phyloP scores from a whole-genome alignment of 2,797 vertebrate genomes.

The Ciconia nigra region DNA sequence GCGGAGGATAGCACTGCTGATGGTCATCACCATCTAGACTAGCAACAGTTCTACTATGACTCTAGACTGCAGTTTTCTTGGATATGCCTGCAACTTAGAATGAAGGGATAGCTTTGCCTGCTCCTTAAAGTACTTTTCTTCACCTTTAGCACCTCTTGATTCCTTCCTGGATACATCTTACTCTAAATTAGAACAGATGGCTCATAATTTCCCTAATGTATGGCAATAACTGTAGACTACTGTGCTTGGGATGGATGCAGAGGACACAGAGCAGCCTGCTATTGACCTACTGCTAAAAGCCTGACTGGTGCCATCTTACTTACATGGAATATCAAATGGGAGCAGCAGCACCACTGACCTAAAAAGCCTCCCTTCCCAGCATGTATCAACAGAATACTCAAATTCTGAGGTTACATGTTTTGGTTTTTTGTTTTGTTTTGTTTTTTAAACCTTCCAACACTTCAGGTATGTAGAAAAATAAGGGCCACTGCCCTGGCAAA shows the following conservation, averaged over 20 bases:
- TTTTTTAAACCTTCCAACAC: not conserved
- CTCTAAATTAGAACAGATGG: not conserved
- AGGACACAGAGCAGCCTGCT: not conserved
- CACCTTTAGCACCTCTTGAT: not conserved
- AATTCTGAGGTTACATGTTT: not conserved
- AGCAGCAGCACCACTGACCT: not conserved
- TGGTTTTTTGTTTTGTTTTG: not conserved
- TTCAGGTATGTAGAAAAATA: not conserved
- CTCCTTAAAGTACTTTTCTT: not conserved
- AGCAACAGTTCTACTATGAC: not conserved
- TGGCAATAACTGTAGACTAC: not conserved
- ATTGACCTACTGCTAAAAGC: not conserved
- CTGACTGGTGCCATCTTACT: not conserved
- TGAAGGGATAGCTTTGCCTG: not conserved
- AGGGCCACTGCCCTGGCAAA: not conserved
- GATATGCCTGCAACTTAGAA: not conserved
- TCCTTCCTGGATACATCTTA: not conserved
- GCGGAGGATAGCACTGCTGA: not conserved
- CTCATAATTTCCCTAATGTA: not conserved
- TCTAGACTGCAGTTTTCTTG: not conserved
- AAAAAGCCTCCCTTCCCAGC: not conserved
- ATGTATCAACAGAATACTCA: not conserved
- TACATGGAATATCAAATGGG: not conserved
- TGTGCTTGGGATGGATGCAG: not conserved
- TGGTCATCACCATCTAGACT: not conserved